These are phyloP conservation scores for Leuciscus waleckii DNA, from an alignment of 2,797 vertebrate genomes.

Conservation along the genomic window DNA sequence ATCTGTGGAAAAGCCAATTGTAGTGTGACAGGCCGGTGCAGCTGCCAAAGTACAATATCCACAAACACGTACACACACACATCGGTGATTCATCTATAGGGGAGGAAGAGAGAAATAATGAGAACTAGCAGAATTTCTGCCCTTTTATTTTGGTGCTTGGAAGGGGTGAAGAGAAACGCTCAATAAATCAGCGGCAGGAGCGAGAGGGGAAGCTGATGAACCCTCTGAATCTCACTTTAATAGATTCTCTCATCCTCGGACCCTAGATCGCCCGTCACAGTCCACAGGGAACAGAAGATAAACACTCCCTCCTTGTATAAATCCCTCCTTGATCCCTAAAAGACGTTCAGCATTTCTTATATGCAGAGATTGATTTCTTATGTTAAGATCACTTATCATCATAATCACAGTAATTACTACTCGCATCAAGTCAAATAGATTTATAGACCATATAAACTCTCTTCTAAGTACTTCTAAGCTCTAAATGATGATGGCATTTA, in stretches of 20 bases:
- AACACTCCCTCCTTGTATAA: not conserved
- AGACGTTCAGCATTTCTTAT: not conserved
- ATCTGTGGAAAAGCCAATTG: conserved; percentile 48
- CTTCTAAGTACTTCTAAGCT: not conserved
- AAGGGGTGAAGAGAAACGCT: not conserved
- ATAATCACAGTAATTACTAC: not conserved
- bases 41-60: conserved; percentile 23
- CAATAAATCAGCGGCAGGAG: conserved; percentile 11
- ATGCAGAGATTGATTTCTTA: not conserved
- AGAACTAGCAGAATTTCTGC: conserved; percentile 23
- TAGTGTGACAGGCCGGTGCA: conserved; percentile 22
- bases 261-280: not conserved
- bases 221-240: conserved; percentile 42
- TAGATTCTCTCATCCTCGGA: conserved; percentile 23
- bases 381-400: not conserved
- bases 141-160: conserved; percentile 22
- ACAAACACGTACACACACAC: conserved; percentile 10
- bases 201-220: conserved; percentile 4
- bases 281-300: not conserved
- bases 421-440: not conserved
- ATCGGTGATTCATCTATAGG: conserved; percentile 5
- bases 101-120: conserved; percentile 12
- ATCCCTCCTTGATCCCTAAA: not conserved
- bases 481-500: not conserved
- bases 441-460: not conserved